Evolutionary conservation across 64 coral and sea anemone species (phyloP).

Genomic region (Acropora tenuis): DNA sequence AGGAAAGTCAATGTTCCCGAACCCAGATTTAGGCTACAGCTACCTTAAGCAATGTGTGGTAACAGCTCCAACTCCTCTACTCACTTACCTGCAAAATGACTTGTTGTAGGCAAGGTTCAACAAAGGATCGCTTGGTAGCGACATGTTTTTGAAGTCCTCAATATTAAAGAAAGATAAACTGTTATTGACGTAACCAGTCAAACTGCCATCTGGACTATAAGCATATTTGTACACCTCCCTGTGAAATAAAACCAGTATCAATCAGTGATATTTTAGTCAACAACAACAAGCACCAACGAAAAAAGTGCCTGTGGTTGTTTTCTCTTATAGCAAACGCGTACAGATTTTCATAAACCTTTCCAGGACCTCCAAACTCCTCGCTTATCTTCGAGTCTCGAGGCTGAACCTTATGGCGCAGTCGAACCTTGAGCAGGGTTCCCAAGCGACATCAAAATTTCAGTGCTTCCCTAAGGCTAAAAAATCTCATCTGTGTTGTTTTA

Average conservation of each 20-base stretch:
- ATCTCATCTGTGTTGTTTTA: not conserved
- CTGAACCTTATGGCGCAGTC: no score
- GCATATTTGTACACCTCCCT: conserved; percentile 80
- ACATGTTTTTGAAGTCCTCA: conserved; percentile 41
- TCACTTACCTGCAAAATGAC: conserved; percentile 58
- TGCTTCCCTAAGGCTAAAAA: no score
- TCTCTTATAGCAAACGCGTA: not conserved
- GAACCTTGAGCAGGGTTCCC: no score
- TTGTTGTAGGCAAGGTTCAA: conserved; percentile 57
- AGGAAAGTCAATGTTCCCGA: not conserved
- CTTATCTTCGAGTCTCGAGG: no score
- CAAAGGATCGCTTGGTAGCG: conserved; percentile 58
- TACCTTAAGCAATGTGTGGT: no score
- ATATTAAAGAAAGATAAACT: conserved; percentile 87
- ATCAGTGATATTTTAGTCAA: not conserved
- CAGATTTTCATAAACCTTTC: no score
- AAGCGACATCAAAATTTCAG: no score
- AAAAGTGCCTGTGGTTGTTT: not conserved
- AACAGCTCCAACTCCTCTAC: not conserved
- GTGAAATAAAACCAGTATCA: not conserved
- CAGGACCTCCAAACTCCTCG: no score
- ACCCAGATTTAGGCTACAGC: no score
- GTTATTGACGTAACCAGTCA: conserved; percentile 79
- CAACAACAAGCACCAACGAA: not conserved
- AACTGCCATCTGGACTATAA: conserved; percentile 67